Percentiles rank a stretch among this genome's conserved stretches.
phyloP scores from a whole-genome alignment of 2,888 invertebrate species.

The Orthonychiurus folsomi region DNA sequence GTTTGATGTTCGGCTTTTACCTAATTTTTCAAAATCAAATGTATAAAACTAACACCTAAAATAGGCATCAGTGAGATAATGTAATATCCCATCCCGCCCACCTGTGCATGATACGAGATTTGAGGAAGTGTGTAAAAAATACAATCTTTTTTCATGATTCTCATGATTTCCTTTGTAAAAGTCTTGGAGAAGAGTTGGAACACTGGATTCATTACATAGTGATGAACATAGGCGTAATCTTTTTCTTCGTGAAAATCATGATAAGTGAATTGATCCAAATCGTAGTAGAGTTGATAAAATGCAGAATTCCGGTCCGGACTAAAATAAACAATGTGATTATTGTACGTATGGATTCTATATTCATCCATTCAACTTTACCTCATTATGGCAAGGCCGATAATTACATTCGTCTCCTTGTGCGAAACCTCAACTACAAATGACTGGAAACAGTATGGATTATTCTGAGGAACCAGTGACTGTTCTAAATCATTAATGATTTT shows the following conservation, averaged over 20 bases:
- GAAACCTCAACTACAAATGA: slow-evolving; percentile 28
- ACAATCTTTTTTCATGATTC: slow-evolving; percentile 49
- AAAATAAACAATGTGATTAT: slow-evolving; percentile 25
- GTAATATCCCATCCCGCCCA: too few species aligned
- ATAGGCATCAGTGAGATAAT: too few species aligned
- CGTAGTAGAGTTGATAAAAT: slow-evolving; percentile 45
- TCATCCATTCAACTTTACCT: slow-evolving; percentile 17
- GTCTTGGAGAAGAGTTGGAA: slow-evolving; percentile 52
- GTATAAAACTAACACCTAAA: too few species aligned
- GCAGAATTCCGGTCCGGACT: slow-evolving; percentile 43
- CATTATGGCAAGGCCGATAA: slow-evolving; percentile 27
- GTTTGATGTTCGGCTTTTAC: slow-evolving; percentile 8
- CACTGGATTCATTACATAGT: slow-evolving; percentile 52
- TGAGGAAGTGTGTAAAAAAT: slow-evolving; percentile 49
- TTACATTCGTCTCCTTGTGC: slow-evolving; percentile 19
- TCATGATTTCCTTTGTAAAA: slow-evolving; percentile 55
- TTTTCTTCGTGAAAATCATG: slow-evolving; percentile 37
- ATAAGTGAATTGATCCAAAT: slow-evolving; percentile 44
- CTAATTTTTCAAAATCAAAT: slow-evolving; percentile 8
- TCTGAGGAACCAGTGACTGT: slow-evolving; percentile 11
- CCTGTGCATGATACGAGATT: too few species aligned
- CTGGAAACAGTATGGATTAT: slow-evolving; percentile 6
- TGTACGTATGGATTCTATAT: neutral
- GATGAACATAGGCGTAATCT: slow-evolving; percentile 45
- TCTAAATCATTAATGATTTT: slow-evolving; percentile 28